Base-by-base conservation (phyloP, 2,113 vertebrate genomes). In the Chionodraco myersi region DNA sequence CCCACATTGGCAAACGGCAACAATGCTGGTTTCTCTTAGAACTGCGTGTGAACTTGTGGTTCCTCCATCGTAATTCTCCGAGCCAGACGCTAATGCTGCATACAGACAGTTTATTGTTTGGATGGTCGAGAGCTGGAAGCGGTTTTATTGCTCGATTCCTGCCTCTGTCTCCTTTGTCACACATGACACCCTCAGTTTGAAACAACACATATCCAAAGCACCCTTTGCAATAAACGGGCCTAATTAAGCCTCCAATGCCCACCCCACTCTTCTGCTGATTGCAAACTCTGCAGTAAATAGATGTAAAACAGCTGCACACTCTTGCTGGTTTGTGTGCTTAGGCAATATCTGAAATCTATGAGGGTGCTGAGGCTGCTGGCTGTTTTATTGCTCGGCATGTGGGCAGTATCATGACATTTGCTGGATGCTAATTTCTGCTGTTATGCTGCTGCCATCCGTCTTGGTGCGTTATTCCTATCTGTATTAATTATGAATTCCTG, bases 381-480 rank as follows among this genome's bases (percentile, higher is more conserved):
- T 90, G 87, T 88, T 83, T 89, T 76, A 84, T 87, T 84, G 86
- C 89, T 87, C 86, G 41, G 80, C 88, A 73, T 82, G 86, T 41
- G 78, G 73, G 80, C 80, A 72, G 67, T 83, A 80, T 92, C 61
- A 69, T 76, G 84, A 66, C 79, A 77, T 77, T 87, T 57, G 80
- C 89, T 53, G 70, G 84, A 83, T 90, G 86, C 73, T 88, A 84
- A 88, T 92, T 79, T 83, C 54, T 64, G 65, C 47, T 6, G 21
- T 57, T 61, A 0, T 5, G 56, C 44, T 21, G 68, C 65, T n/a
- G 72, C 67, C 79, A 75, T 68, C 57, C 41, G 47, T 78, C 64
- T 80, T 62, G 1, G 21, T 18, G 62, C 53, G 18, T 21, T 12
- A 36, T 83, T 79, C 72, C 61, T 47, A 44, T 68, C 30, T 1